Conservation (phyloP, 2,113 vertebrate species). For the Limnothrissa miodon region DNA sequence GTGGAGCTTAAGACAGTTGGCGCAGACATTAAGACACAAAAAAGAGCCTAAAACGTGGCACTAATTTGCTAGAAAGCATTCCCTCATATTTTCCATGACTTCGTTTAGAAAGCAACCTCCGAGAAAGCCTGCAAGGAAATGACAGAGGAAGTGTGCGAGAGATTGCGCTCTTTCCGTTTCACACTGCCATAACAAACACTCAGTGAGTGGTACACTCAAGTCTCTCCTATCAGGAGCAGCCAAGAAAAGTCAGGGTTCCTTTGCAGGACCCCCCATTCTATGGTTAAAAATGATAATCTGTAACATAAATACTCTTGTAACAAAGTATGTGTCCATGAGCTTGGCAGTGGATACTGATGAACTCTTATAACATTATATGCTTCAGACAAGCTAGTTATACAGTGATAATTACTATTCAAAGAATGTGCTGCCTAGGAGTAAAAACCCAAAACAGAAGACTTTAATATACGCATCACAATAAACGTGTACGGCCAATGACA, state of each 20-base stretch:
- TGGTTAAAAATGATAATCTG: neutral
- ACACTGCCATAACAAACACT: constrained; percentile 39
- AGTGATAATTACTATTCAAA: neutral
- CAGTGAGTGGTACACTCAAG: constrained; percentile 37
- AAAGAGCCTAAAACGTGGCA: neutral
- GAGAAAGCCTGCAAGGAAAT: constrained; percentile 63
- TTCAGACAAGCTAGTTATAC: neutral
- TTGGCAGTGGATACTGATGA: neutral
- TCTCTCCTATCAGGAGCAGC: constrained; percentile 38
- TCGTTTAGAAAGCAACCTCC: constrained; percentile 36
- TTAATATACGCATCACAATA: neutral
- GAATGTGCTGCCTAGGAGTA: neutral
- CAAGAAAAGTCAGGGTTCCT: constrained; percentile 19
- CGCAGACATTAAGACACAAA: constrained; percentile 1
- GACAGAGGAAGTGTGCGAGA: constrained; percentile 63
- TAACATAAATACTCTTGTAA: neutral
- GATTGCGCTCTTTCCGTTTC: constrained; percentile 64
- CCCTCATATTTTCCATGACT: constrained; percentile 29
- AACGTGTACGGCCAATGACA: neutral
- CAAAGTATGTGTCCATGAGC: neutral
- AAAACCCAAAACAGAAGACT: neutral
- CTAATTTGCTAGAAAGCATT: neutral
- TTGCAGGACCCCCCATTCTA: neutral
- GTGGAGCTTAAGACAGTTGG: neutral
- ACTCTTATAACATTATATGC: neutral